Conservation (phyloP, 2,113 vertebrate species). For the Cephalopterus ornatus region DNA sequence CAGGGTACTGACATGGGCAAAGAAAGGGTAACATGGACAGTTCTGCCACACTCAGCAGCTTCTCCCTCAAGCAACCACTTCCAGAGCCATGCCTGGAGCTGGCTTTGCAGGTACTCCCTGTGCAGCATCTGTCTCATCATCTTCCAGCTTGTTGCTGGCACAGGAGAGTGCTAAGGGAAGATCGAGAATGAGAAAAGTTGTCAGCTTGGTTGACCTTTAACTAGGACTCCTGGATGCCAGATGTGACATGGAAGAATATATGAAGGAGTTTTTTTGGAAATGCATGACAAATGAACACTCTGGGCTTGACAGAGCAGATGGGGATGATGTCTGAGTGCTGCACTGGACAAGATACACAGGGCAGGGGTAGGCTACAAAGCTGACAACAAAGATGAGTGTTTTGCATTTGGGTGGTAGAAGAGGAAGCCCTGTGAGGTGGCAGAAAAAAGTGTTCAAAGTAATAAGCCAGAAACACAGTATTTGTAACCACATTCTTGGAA, state of each 20-base stretch:
- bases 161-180: neutral
- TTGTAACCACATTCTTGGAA: conserved; percentile 8
- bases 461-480: neutral
- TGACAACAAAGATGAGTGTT: neutral
- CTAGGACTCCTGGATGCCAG: neutral
- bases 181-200: neutral
- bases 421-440: neutral
- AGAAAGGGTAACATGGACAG: fast-evolving
- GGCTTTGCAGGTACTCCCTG: neutral
- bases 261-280: neutral
- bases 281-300: neutral
- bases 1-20: neutral
- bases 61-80: neutral
- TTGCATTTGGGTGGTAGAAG: neutral
- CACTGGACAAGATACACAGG: neutral
- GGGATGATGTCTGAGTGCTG: neutral
- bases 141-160: neutral
- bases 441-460: neutral
- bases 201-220: neutral
- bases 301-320: neutral
- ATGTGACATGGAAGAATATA: neutral
- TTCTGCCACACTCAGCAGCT: neutral
- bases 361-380: neutral
- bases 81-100: neutral
- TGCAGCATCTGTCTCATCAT: neutral